Conservation (phyloP, 1,140 invertebrate species). For the Drosophila pectinifera region DNA sequence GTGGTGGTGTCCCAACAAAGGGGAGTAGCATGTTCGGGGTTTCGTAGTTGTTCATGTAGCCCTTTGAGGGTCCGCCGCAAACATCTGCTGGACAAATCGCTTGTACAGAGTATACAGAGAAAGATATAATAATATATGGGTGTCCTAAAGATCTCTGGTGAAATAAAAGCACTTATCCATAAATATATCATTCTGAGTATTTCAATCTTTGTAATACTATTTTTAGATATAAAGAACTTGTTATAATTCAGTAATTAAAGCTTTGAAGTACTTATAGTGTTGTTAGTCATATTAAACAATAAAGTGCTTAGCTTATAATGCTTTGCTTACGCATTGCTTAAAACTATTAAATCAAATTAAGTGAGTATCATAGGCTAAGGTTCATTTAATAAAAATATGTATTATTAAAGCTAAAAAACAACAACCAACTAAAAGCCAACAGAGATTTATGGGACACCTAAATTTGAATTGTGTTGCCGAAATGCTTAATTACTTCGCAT, state of each 20-base stretch:
- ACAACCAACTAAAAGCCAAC: neutral
- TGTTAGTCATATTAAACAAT: neutral
- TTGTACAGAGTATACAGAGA: slow-evolving; percentile 20
- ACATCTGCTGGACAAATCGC: slow-evolving; percentile 38
- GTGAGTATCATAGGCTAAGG: neutral
- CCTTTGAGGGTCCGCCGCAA: slow-evolving; percentile 34
- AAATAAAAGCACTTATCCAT: neutral
- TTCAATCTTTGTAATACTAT: too few species aligned
- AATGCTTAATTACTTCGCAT: slow-evolving; percentile 7
- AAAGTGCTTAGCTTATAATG: neutral
- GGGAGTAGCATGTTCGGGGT: slow-evolving; percentile 7
- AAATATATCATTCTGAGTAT: too few species aligned
- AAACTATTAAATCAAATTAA: too few species aligned
- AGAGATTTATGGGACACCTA: neutral
- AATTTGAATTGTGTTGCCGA: neutral
- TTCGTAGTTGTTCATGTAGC: slow-evolving; percentile 15
- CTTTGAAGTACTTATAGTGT: neutral
- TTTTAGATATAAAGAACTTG: neutral
- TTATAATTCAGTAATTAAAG: neutral
- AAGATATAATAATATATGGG: neutral
- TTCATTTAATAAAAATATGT: too few species aligned
- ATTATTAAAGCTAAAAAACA: too few species aligned
- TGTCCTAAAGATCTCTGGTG: too few species aligned
- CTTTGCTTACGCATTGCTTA: neutral
- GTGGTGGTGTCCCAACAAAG: neutral